Conservation (phyloP, 2,113 vertebrate species). For the Globicephala melas region DNA sequence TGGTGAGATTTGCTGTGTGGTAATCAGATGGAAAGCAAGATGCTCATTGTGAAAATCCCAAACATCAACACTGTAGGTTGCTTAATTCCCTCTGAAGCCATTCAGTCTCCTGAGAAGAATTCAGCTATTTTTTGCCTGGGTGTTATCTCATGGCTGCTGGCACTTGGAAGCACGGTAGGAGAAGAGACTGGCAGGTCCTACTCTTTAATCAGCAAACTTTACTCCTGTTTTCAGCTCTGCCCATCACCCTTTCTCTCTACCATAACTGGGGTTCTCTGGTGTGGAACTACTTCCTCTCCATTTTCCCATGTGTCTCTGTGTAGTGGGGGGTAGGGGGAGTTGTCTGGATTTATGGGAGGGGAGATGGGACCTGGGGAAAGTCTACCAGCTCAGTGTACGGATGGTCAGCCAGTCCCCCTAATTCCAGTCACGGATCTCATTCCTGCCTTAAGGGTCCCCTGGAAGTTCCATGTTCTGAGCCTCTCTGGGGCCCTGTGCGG, state of each 20-base stretch:
- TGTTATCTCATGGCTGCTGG: neutral
- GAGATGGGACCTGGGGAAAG: neutral
- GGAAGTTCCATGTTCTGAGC: neutral
- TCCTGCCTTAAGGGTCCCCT: neutral
- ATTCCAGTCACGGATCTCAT: neutral
- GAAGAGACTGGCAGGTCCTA: neutral
- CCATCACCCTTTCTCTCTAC: neutral
- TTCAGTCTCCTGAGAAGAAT: neutral
- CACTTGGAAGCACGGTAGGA: neutral
- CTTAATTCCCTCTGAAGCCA: neutral
- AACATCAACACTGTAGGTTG: neutral
- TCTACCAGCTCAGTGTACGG: neutral
- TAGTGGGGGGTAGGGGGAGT: neutral
- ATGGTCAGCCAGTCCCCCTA: neutral
- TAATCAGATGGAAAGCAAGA: neutral
- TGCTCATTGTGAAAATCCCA: neutral
- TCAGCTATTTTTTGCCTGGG: neutral
- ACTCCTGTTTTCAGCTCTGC: neutral
- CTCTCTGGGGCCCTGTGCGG: neutral
- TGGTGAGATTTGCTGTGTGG: neutral
- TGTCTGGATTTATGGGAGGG: neutral
- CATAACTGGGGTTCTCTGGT: neutral
- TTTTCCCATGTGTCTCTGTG: neutral
- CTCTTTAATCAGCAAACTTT: neutral
- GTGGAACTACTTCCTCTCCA: neutral